Evolutionary conservation across 2,888 invertebrate species (phyloP).

Genomic region (Nemotelus pantherinus): DNA sequence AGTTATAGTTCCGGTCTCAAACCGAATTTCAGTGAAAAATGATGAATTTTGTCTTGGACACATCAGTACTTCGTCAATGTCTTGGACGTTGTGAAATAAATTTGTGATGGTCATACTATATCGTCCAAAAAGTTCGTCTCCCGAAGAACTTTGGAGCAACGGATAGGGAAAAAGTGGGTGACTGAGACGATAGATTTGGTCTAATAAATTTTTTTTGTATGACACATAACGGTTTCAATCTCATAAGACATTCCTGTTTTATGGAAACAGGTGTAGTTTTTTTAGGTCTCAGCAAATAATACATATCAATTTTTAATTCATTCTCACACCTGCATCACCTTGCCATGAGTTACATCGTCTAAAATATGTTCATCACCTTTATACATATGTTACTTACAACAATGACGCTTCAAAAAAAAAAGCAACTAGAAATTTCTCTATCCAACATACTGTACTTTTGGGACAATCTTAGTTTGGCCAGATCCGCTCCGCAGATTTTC

Average conservation of each 20-base stretch:
- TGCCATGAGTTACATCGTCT: no score
- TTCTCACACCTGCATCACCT: no score
- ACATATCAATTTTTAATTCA: no score
- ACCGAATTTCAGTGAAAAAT: slow-evolving; percentile 50
- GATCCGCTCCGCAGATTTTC: slow-evolving; percentile 35
- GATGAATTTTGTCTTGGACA: slow-evolving; percentile 50
- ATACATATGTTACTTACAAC: neutral
- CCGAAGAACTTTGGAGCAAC: neutral
- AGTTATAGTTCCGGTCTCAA: slow-evolving; percentile 30
- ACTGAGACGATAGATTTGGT: neutral
- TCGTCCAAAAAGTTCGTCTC: neutral
- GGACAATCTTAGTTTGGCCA: slow-evolving; percentile 50
- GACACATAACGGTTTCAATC: neutral
- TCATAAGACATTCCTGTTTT: no score
- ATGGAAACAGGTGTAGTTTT: no score
- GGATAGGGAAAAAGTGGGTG: neutral
- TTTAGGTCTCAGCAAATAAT: no score
- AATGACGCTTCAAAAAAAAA: no score
- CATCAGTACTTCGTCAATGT: slow-evolving; percentile 51
- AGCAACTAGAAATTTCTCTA: slow-evolving; percentile 14
- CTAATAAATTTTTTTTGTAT: neutral
- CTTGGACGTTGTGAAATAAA: slow-evolving; percentile 47
- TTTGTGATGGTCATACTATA: slow-evolving; percentile 45
- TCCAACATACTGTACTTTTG: slow-evolving; percentile 40
- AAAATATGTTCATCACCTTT: neutral